phyloP scores from a whole-genome alignment of 2,113 vertebrate genomes.

The Chaetops frenatus region DNA sequence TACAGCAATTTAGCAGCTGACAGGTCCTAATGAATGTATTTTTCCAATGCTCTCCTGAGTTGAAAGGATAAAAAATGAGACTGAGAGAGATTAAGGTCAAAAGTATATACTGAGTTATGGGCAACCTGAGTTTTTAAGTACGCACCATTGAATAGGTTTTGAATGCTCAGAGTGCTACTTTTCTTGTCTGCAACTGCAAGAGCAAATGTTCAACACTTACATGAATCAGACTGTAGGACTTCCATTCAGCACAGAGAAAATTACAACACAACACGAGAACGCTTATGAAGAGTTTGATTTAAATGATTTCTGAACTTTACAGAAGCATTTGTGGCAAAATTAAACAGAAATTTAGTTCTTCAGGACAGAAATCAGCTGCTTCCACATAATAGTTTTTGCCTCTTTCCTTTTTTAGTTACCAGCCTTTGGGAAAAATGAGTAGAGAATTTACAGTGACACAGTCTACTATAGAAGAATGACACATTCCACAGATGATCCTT shows the following conservation, averaged over 20 bases:
- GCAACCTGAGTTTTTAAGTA: neutral
- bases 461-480: neutral
- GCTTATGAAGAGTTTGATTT: neutral
- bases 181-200: neutral
- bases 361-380: neutral
- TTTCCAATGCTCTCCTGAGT: neutral
- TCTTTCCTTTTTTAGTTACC: neutral
- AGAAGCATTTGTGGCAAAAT: neutral
- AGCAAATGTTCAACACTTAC: neutral
- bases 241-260: neutral
- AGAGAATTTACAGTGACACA: neutral
- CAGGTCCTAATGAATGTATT: neutral
- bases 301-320: neutral
- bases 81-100: neutral
- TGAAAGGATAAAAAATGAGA: neutral
- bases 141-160: neutral
- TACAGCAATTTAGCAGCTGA: neutral
- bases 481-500: neutral
- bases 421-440: neutral
- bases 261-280: neutral
- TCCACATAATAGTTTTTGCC: neutral
- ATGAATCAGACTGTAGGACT: neutral
- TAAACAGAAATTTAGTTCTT: neutral
- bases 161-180: neutral
- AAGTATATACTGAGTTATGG: neutral